Evolutionary conservation across 1,140 invertebrate genomes (phyloP).

Genomic region (Oreohelix idahoensis): DNA sequence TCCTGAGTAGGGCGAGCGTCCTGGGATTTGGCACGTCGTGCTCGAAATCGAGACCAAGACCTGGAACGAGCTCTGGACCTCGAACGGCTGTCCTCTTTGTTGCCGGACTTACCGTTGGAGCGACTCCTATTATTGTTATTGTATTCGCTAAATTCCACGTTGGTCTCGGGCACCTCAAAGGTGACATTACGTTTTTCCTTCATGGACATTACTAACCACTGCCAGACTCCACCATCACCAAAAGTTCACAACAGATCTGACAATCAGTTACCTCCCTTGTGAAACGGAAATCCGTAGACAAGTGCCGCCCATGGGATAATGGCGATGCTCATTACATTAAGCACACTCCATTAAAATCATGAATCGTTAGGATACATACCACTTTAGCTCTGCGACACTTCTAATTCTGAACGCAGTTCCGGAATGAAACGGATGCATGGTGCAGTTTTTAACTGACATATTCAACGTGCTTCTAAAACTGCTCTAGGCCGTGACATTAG

Average conservation of each 20-base stretch:
- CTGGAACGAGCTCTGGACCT: constrained; percentile 35
- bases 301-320: not conserved
- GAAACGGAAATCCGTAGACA: not conserved
- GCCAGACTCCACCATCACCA: not conserved
- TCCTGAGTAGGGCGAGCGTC: constrained; percentile 26
- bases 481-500: not conserved
- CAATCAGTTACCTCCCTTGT: not conserved
- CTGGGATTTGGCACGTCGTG: constrained; percentile 39
- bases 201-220: constrained; percentile 10
- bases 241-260: not conserved
- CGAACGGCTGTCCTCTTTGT: constrained; percentile 2
- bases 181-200: constrained; percentile 23
- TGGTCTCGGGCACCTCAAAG: constrained; percentile 14
- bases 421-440: not conserved
- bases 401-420: not conserved
- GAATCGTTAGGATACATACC: not conserved
- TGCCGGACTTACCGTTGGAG: not conserved
- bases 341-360: not conserved
- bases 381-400: not conserved
- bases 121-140: not conserved
- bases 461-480: not conserved
- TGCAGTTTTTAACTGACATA: not conserved
- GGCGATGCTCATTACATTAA: not conserved
- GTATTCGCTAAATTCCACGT: not conserved
- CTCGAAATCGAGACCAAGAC: constrained; percentile 39